A percentile compares a stretch with the other conserved stretches of the same genome.
Conservation (phyloP, 2,797 vertebrate species). For the Melopsittacus undulatus region DNA sequence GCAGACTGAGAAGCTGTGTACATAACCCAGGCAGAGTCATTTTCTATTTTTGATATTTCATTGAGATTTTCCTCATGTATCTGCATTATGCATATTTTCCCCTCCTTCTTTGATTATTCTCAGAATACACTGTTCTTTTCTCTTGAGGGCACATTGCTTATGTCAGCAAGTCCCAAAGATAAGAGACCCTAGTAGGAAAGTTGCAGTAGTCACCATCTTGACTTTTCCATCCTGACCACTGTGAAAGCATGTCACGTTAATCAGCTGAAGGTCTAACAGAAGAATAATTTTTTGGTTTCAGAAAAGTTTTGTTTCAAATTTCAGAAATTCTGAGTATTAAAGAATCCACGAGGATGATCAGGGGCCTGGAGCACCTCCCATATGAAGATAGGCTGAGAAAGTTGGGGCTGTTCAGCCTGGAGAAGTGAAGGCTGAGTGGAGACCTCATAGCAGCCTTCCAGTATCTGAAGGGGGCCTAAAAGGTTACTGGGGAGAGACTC, state of each 20-base stretch:
- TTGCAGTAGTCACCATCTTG: not conserved
- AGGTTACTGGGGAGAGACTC: too few relatives aligned
- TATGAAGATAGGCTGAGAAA: too few relatives aligned
- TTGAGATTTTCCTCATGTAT: not conserved
- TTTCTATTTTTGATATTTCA: not conserved
- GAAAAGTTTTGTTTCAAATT: not conserved
- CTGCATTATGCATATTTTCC: fast-evolving
- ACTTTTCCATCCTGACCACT: not conserved
- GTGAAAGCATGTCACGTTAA: not conserved
- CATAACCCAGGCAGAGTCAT: fast-evolving
- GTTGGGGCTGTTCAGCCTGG: too few relatives aligned
- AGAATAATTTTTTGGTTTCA: not conserved
- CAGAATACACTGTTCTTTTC: not conserved
- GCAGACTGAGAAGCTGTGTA: not conserved
- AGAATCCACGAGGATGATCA: not conserved
- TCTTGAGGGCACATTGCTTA: too few relatives aligned
- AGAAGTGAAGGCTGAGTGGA: too few relatives aligned
- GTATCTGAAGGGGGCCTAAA: too few relatives aligned
- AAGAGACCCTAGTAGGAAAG: not conserved
- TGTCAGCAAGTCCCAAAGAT: not conserved
- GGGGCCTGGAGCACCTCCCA: too few relatives aligned
- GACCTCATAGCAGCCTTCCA: too few relatives aligned
- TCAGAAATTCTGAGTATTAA: not conserved
- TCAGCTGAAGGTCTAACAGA: not conserved
- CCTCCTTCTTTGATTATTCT: not conserved